Evolutionary conservation across 2,888 invertebrate species (phyloP).

Genomic region (Dexiosoma caninum): DNA sequence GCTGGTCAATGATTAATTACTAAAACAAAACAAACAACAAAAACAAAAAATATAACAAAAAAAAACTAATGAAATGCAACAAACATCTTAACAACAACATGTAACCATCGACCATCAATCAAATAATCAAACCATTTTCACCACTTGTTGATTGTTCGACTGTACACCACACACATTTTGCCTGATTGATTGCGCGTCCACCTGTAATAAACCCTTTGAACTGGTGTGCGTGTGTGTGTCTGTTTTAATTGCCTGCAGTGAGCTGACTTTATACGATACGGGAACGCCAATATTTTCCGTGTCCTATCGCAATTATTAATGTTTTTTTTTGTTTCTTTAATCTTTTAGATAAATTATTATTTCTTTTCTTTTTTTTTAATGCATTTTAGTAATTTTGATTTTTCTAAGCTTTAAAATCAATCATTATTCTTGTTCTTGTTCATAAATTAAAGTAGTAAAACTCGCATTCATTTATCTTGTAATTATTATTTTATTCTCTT

Average conservation of each 20-base stretch:
- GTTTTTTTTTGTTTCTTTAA: not conserved
- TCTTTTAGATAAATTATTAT: conserved; percentile 1
- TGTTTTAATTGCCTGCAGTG: conserved; percentile 63
- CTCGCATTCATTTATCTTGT: conserved; percentile 40
- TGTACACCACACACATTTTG: not conserved
- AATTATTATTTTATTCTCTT: conserved; percentile 20
- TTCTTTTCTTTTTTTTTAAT: not conserved
- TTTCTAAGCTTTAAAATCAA: conserved; percentile 9
- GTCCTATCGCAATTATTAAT: conserved; percentile 60
- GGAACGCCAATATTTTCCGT: conserved; percentile 69
- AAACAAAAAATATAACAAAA: conserved; percentile 3
- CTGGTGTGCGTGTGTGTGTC: not conserved
- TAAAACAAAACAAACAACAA: not conserved
- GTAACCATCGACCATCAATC: conserved; percentile 18
- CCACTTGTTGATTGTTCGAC: conserved; percentile 24
- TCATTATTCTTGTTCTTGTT: too few relatives aligned
- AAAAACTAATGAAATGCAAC: conserved; percentile 16
- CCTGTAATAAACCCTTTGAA: not conserved
- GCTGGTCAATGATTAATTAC: conserved; percentile 19
- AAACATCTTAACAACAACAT: conserved; percentile 7
- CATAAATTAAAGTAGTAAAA: conserved; percentile 39
- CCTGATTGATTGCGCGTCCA: not conserved
- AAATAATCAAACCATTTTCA: not conserved
- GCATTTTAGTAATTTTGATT: not conserved
- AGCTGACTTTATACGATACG: conserved; percentile 73